A percentile compares a stretch with the other conserved stretches of the same genome.
phyloP scores from a whole-genome alignment of 2,113 vertebrate genomes.

The Paracanthobrama guichenoti region DNA sequence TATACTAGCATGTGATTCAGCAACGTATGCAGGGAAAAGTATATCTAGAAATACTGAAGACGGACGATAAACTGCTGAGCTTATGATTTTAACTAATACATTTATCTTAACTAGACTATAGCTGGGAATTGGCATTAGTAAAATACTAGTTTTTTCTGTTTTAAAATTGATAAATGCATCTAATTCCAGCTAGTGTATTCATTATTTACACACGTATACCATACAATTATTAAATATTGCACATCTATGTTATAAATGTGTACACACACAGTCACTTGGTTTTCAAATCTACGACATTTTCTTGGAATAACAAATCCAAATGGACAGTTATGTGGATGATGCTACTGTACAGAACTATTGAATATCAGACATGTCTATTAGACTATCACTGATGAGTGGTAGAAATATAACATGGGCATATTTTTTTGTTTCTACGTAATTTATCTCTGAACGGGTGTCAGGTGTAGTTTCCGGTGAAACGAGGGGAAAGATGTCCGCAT shows the following conservation, averaged over 20 bases:
- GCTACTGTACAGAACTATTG: too few species aligned
- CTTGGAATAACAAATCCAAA: not conserved
- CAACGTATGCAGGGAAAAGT: fast-evolving
- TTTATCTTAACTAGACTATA: not conserved
- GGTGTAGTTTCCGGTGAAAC: not conserved
- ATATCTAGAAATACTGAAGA: too few species aligned
- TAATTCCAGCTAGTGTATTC: not conserved
- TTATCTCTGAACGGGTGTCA: not conserved
- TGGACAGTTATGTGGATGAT: too few species aligned
- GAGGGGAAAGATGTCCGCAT: not conserved
- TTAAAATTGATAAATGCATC: too few species aligned
- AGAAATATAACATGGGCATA: not conserved
- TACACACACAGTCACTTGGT: too few species aligned
- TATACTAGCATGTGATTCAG: too few species aligned
- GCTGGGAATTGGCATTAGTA: not conserved
- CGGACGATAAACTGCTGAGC: too few species aligned
- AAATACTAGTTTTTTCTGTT: not conserved
- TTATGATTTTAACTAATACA: not conserved
- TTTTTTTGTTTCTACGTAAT: not conserved
- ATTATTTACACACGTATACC: too few species aligned
- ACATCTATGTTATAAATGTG: too few species aligned
- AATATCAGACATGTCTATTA: too few species aligned
- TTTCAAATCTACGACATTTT: not conserved
- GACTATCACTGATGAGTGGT: not conserved
- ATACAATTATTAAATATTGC: too few species aligned